Evolutionary conservation across 2,113 vertebrate species (phyloP).

Genomic region (Gobio gobio): DNA sequence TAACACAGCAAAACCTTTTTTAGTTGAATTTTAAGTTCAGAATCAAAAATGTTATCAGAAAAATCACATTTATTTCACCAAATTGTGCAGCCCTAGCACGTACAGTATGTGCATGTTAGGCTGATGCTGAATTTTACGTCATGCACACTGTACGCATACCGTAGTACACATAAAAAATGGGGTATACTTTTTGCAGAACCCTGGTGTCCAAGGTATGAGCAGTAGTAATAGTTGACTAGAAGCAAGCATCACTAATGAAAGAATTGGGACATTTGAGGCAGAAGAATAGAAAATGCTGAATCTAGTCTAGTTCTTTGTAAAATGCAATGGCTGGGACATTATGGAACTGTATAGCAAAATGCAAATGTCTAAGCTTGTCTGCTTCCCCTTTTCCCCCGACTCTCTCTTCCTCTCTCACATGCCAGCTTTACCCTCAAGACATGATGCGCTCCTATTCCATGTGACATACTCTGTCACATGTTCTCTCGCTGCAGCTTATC

Average conservation of each 20-base stretch:
- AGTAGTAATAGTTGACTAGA: neutral
- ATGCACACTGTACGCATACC: no score
- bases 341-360: neutral
- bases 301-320: conserved; percentile 14
- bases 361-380: conserved; percentile 9
- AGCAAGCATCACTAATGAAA: neutral
- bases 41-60: no score
- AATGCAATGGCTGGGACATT: neutral
- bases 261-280: conserved; percentile 7
- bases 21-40: no score
- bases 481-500: neutral
- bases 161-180: neutral
- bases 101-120: no score
- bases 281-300: conserved; percentile 37
- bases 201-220: neutral
- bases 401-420: conserved; percentile 18
- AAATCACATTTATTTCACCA: no score
- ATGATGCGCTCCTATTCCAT: conserved; percentile 24
- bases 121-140: no score
- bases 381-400: neutral
- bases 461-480: conserved; percentile 26
- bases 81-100: no score
- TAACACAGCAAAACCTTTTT: no score
- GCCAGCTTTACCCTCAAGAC: conserved; percentile 2
- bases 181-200: neutral